Base-by-base conservation (phyloP, 2,797 vertebrate species). In the Microchirus variegatus region DNA sequence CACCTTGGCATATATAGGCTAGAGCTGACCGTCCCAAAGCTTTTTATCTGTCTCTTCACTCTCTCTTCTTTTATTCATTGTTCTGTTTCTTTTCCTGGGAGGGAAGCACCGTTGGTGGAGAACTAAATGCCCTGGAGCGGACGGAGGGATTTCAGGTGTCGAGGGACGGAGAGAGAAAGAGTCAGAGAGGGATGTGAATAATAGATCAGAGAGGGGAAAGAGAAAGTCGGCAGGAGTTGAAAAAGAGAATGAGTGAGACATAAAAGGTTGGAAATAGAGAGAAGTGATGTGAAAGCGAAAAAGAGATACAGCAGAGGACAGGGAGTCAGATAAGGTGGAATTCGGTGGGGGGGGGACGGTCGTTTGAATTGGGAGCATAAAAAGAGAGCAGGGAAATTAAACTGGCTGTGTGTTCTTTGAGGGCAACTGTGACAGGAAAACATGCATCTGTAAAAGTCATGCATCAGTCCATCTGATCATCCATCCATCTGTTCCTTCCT, bases 21-120 rank as follows among this genome's bases (percentile, higher is more conserved):
- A 70, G 68, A 80, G 70, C 64, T 47, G 48, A 54, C 72, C 66
- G 37, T 79, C 62, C 73, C 46, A 41, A 46, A 60, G 78, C 73
- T 78, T 81, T 78, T 85, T 80, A 82, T 89, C 82, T 67, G 67
- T 78, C 69, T 67, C 59, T 5, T 61, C 19, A 0, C 61, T 77
- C 76, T 75, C 59, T 85, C 5, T 8, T 82, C 81, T 86, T 87
- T 86, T 87, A 86, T 88, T 87, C 80, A 82, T 84, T 76, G 68
- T n/a, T 71, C 68, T 69, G 35, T 71, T 71, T 70, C 82, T 86
- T 78, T 73, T 65, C 75, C 75, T 59, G 0, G 41, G 63, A 74
- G 75, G 70, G 73, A 70, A 55, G 59, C 73, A 31, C 63, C 70
- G 72, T 59, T 52, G 59, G 76, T 71, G 59, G 70, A 74, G 53